Evolutionary conservation across 2,888 invertebrate species (phyloP), one percentile per base, ranked within the genome.

Genomic region (Holacanthella duospinosa): DNA sequence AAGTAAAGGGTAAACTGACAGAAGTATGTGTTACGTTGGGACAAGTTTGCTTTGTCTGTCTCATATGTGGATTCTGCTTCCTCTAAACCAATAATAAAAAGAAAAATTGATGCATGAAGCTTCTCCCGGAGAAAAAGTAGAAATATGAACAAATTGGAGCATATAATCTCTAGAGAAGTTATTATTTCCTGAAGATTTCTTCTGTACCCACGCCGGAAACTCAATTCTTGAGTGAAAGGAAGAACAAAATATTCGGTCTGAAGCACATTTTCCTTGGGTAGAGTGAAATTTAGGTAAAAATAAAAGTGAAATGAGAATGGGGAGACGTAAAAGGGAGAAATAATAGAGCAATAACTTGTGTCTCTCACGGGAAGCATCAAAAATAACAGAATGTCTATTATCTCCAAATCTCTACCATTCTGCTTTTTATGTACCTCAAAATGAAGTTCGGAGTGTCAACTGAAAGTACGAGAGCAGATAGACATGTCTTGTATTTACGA

Each of bases 331-430:
- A 66, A 63, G 63, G 65, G 67, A 69, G 65, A 71, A 71, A 67
- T 67, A 68, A 68, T 68, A 66, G 67, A 65, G 67, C 68, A 65
- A 63, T 68, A 67, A 68, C 67, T 65, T 65, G 67, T 64, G 58
- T 66, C 68, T 69, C 71, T 71, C 71, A 66, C 64, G 70, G 70
- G 70, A 66, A 64, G 65, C 68, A 71, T 70, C 68, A 68, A 68
- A 66, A 68, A 71, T 68, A 67, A 71, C 68, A 68, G 68, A 66
- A 61, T 66, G 64, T 64, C 69, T 69, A 69, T 71, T 71, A 71
- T 69, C 68, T 64, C 64, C 59, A 64, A 65, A 68, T 67, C 69
- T 68, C 65, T 64, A 60, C 59, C 62, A 66, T 64, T 66, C 55
- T 63, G 48, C 63, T 64, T 16, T 36, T 36, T 36, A 36, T 36